Base-by-base conservation (phyloP, 2,888 invertebrate genomes). In the Andrena marginata region DNA sequence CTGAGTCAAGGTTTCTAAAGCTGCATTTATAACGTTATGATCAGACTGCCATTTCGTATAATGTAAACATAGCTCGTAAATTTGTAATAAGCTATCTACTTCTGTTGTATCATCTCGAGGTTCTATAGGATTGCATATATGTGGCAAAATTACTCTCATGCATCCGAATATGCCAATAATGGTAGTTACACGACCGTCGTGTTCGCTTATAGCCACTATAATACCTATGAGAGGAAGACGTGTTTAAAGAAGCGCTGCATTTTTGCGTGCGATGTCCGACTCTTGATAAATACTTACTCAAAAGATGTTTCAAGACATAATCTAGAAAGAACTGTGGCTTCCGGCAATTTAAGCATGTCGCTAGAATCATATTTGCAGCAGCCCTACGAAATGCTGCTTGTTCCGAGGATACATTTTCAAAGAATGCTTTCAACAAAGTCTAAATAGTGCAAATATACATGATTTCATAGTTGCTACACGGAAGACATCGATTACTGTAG, bases 21-120 rank as follows among this genome's bases (percentile, higher is more conserved):
- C 96, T 0, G 98, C 96, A 92, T 98, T 98, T 88, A 98, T 96
- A 77, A 98, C 96, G 93, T 98, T 98, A 94, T 99, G 98, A 94
- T 98, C 97, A 7, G 95, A 94, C 89, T 96, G 96, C 33, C 95
- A 95, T 76, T 93, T 93, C 0, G 96, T 95, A 94, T 97, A 97
- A 91, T 96, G 95, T 70, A 98, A 94, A 93, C 97, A 97, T 77
- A 97, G 95, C 93, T 97, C 97, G 93, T 97, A 98, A 48, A 97
- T 95, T 96, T 97, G 95, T 85, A 95, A 78, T 20, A 93, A 88
- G 68, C 89, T 92, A 59, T 93, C 91, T 65, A 91, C 79, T 20
- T 89, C 85, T 42, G 90, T 87, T 6, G 86, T 87, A 2, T 89
- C 80, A 4, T 76, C 74, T 48, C 89, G 69, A 26, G 70, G 48